Conservation (phyloP, 2,113 vertebrate genomes). For the Uropsilus gracilis region DNA sequence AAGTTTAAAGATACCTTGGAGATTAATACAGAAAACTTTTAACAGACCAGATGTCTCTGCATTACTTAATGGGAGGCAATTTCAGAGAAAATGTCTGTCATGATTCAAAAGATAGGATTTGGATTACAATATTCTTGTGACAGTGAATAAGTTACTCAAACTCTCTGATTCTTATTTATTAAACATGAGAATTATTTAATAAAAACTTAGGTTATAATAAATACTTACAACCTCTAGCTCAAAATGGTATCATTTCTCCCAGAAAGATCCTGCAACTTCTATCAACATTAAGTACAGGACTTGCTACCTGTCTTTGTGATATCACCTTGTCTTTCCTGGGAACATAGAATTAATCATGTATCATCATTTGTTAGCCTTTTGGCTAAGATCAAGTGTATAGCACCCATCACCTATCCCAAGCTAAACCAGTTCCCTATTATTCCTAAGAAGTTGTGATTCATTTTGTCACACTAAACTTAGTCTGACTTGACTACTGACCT, state of each 20-base stretch:
- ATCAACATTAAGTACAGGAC: not conserved
- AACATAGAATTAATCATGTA: not conserved
- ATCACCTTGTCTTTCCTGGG: not conserved
- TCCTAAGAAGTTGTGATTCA: not conserved
- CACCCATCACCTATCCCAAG: not conserved
- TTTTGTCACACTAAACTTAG: not conserved
- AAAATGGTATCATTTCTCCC: not conserved
- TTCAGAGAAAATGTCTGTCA: not conserved
- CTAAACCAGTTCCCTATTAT: not conserved
- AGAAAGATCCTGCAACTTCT: not conserved
- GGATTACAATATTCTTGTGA: not conserved
- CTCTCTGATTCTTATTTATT: not conserved
- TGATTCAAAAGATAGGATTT: not conserved
- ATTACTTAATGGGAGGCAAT: not conserved
- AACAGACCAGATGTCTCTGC: not conserved
- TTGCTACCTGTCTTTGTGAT: not conserved
- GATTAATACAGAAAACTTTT: slow-evolving; percentile 13
- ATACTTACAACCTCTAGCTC: not conserved
- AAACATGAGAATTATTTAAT: not conserved
- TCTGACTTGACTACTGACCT: not conserved
- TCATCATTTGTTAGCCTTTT: too few relatives aligned
- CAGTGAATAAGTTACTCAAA: not conserved
- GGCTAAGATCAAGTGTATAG: too few relatives aligned
- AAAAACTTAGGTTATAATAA: not conserved
- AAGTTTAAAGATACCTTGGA: slow-evolving; percentile 7